A percentile compares a stretch with the other conserved stretches of the same genome.
These are phyloP conservation scores for Nomada goodeniana DNA, from an alignment of 2,888 invertebrate genomes.

Conservation along the genomic window DNA sequence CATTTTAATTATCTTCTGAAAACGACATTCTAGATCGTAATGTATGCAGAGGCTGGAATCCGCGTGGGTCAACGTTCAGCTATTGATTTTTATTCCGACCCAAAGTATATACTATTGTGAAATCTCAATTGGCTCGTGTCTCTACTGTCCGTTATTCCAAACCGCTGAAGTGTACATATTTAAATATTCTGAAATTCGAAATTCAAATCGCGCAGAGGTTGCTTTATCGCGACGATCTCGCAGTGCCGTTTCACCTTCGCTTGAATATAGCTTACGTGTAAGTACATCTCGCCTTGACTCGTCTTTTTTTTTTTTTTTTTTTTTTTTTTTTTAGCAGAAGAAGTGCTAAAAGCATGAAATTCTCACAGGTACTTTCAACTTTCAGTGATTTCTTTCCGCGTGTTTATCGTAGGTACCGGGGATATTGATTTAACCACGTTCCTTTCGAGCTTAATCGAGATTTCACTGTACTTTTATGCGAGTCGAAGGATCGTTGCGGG, in stretches of 20 bases:
- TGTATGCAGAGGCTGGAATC: background rate
- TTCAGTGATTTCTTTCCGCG: background rate
- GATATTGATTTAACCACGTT: background rate
- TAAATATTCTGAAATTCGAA: background rate
- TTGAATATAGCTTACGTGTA: background rate
- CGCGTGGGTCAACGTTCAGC: background rate
- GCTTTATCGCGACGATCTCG: background rate
- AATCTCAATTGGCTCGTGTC: constrained; percentile 11
- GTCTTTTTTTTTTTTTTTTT: background rate
- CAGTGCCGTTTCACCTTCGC: background rate
- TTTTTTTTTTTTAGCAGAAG: background rate
- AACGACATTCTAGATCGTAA: background rate
- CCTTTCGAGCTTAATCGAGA: background rate
- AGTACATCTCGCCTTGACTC: constrained; percentile 1
- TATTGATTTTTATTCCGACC: background rate
- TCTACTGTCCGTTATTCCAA: background rate
- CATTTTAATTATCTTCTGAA: constrained; percentile 1
- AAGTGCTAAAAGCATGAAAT: background rate
- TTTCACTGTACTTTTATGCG: constrained; percentile 4
- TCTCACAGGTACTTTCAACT: background rate
- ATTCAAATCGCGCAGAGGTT: background rate
- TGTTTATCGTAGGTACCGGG: background rate
- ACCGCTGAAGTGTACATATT: background rate
- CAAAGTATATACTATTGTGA: background rate
- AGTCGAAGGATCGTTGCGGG: background rate